phyloP scores from a whole-genome alignment of 1,140 invertebrate species.

The Drosophila ambigua region DNA sequence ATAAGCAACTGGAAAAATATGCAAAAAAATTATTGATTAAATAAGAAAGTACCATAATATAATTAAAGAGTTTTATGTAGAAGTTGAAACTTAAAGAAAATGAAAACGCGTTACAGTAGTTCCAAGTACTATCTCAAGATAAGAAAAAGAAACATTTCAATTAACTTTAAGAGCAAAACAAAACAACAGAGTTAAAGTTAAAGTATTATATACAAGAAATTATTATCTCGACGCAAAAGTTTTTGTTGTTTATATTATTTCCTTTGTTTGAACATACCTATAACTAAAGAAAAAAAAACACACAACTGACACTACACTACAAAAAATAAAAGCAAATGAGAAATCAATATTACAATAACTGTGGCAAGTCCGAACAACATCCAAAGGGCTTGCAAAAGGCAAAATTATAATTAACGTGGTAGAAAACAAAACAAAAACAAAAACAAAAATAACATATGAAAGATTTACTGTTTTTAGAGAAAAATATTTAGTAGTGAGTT shows the following conservation, averaged over 20 bases:
- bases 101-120: slow-evolving; percentile 72
- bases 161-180: slow-evolving; percentile 66
- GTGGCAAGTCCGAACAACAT: slow-evolving; percentile 68
- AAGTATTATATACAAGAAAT: slow-evolving; percentile 22
- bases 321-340: slow-evolving; percentile 53
- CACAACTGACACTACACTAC: slow-evolving; percentile 56
- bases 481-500: slow-evolving; percentile 73
- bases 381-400: slow-evolving; percentile 55
- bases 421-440: slow-evolving; percentile 54
- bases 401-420: slow-evolving; percentile 70
- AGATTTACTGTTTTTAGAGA: slow-evolving; percentile 43
- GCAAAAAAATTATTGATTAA: slow-evolving; percentile 50
- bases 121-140: slow-evolving; percentile 45
- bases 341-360: slow-evolving; percentile 83
- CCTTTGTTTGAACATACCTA: slow-evolving; percentile 44
- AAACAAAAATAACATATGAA: slow-evolving; percentile 24
- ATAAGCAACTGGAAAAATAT: slow-evolving; percentile 47
- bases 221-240: slow-evolving; percentile 70
- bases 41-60: slow-evolving; percentile 24
- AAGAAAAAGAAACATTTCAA: slow-evolving; percentile 58
- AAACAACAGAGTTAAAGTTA: not conserved
- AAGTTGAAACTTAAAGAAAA: slow-evolving; percentile 67
- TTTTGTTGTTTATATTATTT: slow-evolving; percentile 57
- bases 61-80: slow-evolving; percentile 70
- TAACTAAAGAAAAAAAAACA: slow-evolving; percentile 4